Conservation (phyloP, 1,140 invertebrate species). For the Bombus sibiricus region DNA sequence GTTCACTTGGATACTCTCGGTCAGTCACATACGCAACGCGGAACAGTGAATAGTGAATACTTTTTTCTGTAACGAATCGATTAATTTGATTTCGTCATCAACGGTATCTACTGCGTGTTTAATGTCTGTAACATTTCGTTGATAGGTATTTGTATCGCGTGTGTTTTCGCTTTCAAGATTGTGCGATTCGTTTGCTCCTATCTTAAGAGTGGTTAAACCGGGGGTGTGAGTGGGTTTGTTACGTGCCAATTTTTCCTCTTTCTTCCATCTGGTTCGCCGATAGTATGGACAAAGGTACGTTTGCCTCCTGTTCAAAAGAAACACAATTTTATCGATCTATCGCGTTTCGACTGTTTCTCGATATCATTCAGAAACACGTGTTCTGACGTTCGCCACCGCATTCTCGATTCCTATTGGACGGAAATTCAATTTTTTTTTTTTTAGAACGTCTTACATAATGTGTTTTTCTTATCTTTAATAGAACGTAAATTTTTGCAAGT, state of each 20-base stretch:
- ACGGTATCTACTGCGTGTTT: not conserved
- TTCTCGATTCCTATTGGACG: not conserved
- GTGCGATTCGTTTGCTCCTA: not conserved
- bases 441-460: not conserved
- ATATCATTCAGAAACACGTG: slow-evolving; percentile 12
- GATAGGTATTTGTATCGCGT: not conserved
- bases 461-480: not conserved
- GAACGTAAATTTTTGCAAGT: not conserved
- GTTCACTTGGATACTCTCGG: slow-evolving; percentile 53
- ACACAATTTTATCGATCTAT: not conserved
- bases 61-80: slow-evolving; percentile 41
- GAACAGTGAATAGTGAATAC: slow-evolving; percentile 44
- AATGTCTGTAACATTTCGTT: not conserved
- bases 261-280: not conserved
- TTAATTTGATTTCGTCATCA: slow-evolving; percentile 59
- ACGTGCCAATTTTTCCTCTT: not conserved
- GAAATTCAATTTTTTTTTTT: not conserved
- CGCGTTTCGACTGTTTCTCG: not conserved
- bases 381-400: not conserved
- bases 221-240: slow-evolving; percentile 19
- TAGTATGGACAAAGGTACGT: slow-evolving; percentile 2
- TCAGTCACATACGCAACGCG: slow-evolving; percentile 65
- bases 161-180: not conserved
- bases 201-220: not conserved
- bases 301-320: not conserved